phyloP scores from a whole-genome alignment of 2,113 vertebrate species.

The Callithrix jacchus region DNA sequence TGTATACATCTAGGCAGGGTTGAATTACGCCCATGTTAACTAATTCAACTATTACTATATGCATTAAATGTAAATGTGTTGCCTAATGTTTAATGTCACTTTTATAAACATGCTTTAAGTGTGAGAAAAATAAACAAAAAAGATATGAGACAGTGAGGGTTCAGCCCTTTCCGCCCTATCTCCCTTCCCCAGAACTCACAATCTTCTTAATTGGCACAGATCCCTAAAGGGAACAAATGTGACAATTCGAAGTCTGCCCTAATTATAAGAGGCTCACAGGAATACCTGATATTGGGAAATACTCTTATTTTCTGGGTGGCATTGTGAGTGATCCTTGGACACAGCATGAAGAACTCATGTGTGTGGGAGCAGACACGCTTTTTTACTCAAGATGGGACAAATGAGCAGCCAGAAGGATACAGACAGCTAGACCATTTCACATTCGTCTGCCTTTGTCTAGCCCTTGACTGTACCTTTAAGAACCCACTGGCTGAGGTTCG shows the following conservation, averaged over 20 bases:
- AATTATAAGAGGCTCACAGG: conserved; percentile 80
- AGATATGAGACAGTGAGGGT: background rate
- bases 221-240: conserved; percentile 76
- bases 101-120: background rate
- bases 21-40: background rate
- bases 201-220: conserved; percentile 81
- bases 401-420: background rate
- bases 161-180: background rate
- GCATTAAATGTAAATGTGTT: background rate
- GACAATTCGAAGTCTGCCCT: conserved; percentile 82
- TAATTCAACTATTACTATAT: background rate
- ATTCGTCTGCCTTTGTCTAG: background rate
- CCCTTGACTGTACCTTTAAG: background rate
- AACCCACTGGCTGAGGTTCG: background rate
- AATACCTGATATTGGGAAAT: conserved; percentile 78
- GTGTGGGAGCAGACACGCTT: background rate
- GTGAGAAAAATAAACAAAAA: conserved; percentile 24
- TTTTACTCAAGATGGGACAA: background rate
- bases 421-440: background rate
- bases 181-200: conserved; percentile 4
- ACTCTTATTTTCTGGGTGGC: conserved; percentile 71
- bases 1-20: background rate
- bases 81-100: background rate
- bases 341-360: background rate
- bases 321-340: conserved; percentile 43